These are phyloP conservation scores for Pocillopora damicornis DNA, from an alignment of 64 coral and sea anemone genomes.

Conservation along the genomic window DNA sequence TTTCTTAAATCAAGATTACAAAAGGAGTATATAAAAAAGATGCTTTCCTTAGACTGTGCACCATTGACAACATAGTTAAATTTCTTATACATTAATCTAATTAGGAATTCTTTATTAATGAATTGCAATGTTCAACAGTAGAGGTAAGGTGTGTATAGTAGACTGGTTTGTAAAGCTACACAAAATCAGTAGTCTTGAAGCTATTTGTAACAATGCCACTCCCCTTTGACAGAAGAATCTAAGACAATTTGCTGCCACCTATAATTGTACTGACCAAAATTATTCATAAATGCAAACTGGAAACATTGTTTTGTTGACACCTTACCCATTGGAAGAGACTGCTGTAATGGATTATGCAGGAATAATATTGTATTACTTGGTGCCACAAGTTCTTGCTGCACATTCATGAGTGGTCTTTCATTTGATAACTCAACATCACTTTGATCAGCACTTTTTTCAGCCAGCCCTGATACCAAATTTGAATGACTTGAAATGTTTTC, in stretches of 20 bases:
- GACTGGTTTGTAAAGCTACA: too few relatives aligned
- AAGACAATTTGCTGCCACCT: too few relatives aligned
- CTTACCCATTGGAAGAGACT: conserved; percentile 1
- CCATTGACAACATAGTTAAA: too few relatives aligned
- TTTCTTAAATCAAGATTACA: background rate
- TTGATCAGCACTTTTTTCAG: background rate
- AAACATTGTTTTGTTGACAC: too few relatives aligned
- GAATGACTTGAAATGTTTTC: background rate
- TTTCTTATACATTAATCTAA: too few relatives aligned
- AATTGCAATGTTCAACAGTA: too few relatives aligned
- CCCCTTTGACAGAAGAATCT: too few relatives aligned
- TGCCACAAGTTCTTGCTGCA: background rate
- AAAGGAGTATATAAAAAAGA: background rate
- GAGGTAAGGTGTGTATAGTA: too few relatives aligned
- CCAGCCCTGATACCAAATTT: background rate
- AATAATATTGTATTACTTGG: background rate
- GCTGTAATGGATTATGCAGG: background rate
- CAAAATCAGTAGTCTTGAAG: background rate
- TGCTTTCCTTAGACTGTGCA: too few relatives aligned
- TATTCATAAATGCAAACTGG: too few relatives aligned
- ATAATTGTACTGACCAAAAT: too few relatives aligned
- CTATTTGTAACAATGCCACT: background rate
- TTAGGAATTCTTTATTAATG: too few relatives aligned
- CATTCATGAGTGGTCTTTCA: background rate
- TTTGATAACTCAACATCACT: background rate